phyloP scores from a whole-genome alignment of 2,888 invertebrate genomes.

The Campopleginae sp. region DNA sequence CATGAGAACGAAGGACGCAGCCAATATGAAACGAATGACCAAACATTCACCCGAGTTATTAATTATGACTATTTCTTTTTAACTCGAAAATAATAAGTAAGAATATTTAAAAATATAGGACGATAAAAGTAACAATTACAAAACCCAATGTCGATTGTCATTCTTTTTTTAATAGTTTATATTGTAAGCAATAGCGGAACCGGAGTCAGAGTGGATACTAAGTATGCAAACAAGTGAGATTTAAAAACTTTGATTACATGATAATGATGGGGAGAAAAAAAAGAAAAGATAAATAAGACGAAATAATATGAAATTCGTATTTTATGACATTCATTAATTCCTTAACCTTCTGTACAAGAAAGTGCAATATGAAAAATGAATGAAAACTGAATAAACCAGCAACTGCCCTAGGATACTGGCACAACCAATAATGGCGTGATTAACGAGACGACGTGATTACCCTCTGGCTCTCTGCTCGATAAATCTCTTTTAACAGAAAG shows the following conservation, averaged over 20 bases:
- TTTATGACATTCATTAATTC: conserved; percentile 75
- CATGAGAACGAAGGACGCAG: conserved; percentile 53
- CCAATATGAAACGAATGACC: conserved; percentile 55
- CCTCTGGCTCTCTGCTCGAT: conserved; percentile 55
- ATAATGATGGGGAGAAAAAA: conserved; percentile 70
- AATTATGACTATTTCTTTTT: conserved; percentile 58
- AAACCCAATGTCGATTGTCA: conserved; percentile 62
- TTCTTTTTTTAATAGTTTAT: conserved; percentile 57
- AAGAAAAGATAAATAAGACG: conserved; percentile 68
- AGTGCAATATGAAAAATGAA: conserved; percentile 62
- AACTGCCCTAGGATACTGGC: conserved; percentile 79
- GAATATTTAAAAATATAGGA: conserved; percentile 64
- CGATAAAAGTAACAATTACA: conserved; percentile 31
- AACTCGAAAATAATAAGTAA: conserved; percentile 75
- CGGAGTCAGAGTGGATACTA: conserved; percentile 55
- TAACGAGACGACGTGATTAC: conserved; percentile 64
- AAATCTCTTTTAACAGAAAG: conserved; percentile 50
- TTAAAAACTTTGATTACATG: conserved; percentile 50
- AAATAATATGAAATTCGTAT: conserved; percentile 68
- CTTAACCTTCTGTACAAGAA: conserved; percentile 75
- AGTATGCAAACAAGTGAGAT: conserved; percentile 61
- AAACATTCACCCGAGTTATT: conserved; percentile 43
- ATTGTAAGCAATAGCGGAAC: conserved; percentile 58
- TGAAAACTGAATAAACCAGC: conserved; percentile 75
- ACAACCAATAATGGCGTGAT: conserved; percentile 72